phyloP scores from a whole-genome alignment of 2,113 vertebrate species.

The Octodon degus region DNA sequence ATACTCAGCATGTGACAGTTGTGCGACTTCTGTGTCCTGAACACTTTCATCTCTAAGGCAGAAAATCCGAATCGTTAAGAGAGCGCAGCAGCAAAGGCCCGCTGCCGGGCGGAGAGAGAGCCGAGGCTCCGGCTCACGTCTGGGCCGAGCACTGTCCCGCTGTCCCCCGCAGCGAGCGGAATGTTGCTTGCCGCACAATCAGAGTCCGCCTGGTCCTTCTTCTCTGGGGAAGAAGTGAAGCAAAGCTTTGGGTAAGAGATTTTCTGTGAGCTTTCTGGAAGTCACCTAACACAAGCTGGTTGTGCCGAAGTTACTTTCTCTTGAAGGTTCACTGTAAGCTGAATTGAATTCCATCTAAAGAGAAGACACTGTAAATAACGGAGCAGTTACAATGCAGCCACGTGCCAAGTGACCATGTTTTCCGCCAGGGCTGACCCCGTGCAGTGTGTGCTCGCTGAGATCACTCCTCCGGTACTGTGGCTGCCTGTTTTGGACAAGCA shows the following conservation, averaged over 20 bases:
- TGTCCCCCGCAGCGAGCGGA: background rate
- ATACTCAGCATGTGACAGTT: background rate
- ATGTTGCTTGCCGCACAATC: background rate
- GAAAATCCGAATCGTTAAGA: conserved; percentile 39
- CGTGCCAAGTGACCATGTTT: background rate
- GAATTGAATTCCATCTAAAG: conserved; percentile 21
- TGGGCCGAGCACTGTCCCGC: background rate
- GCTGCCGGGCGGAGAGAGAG: background rate
- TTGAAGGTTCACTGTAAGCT: conserved; percentile 52
- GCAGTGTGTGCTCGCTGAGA: fast-evolving
- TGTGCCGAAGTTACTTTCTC: conserved; percentile 32
- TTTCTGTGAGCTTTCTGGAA: conserved; percentile 54
- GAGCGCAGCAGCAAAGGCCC: background rate
- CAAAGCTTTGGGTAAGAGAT: background rate
- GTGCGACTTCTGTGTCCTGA: background rate
- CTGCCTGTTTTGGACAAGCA: background rate
- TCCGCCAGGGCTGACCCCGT: too few species aligned
- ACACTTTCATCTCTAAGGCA: background rate
- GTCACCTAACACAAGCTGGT: conserved; percentile 9
- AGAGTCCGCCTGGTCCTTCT: background rate
- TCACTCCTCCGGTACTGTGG: background rate
- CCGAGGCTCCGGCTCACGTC: background rate
- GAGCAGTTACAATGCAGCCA: conserved; percentile 11
- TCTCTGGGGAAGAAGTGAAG: background rate
- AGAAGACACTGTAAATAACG: conserved; percentile 50